These are phyloP conservation scores for Plebejus argus DNA, from an alignment of 2,888 invertebrate genomes.

Conservation along the genomic window DNA sequence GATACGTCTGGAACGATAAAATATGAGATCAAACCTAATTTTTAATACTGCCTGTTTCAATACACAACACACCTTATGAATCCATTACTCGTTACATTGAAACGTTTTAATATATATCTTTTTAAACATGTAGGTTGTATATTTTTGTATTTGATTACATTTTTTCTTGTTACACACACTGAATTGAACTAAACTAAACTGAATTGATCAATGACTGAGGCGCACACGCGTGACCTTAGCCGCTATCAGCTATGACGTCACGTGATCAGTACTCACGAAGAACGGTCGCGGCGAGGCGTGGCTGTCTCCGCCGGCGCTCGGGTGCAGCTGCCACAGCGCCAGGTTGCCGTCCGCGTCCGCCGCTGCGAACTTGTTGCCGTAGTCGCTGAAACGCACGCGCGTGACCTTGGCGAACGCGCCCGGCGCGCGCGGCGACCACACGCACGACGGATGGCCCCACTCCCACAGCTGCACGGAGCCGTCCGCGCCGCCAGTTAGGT, in stretches of 20 bases:
- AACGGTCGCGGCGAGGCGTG: conserved; percentile 85
- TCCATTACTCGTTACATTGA: too few relatives aligned
- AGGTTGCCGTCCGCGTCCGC: conserved; percentile 98
- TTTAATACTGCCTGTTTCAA: too few relatives aligned
- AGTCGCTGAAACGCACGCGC: conserved; percentile 96
- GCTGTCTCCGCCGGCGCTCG: conserved; percentile 82
- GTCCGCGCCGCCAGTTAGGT: conserved; percentile 96
- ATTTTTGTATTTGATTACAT: too few relatives aligned
- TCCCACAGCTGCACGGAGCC: conserved; percentile 98
- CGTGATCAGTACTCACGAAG: conserved; percentile 87
- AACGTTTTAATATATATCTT: too few relatives aligned
- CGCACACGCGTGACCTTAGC: too few relatives aligned
- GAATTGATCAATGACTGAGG: too few relatives aligned
- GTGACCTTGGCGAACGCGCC: conserved; percentile 98
- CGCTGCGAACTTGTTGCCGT: conserved; percentile 99
- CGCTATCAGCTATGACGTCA: too few relatives aligned
- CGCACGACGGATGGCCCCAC: conserved; percentile 96
- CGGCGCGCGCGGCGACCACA: conserved; percentile 94
- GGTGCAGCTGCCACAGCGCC: conserved; percentile 95
- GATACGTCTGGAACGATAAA: conserved; percentile 87
- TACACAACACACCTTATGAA: too few relatives aligned
- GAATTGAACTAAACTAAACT: too few relatives aligned
- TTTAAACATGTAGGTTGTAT: too few relatives aligned
- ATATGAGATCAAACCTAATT: too few relatives aligned
- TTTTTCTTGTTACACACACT: too few relatives aligned